Base-by-base conservation (phyloP, 1,140 invertebrate genomes). In the Drosophila hydei region DNA sequence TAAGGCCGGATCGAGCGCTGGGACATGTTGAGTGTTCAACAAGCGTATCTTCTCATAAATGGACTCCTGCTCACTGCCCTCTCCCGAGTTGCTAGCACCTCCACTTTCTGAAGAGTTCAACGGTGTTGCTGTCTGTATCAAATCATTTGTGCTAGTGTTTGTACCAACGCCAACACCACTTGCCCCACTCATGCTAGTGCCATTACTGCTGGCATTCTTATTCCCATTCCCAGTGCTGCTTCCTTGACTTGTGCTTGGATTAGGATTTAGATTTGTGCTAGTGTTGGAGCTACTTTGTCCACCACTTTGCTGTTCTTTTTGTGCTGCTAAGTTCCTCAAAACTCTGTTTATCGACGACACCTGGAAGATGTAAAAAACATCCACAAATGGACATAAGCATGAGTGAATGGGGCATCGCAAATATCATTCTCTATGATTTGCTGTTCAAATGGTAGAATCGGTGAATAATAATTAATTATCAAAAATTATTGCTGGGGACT, bases 301-400 rank as follows among this genome's bases (percentile, higher is more conserved):
- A 11, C 51, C 6, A 25, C 47, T 75, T 61, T 94, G 94, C 77
- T 95, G 95, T 85, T 97, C 96, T 79, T 97, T 98, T 91, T 98
- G 97, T 5, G 97, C 96, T 0, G 97, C 96, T 58, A 99, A 93
- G 92, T 99, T 99, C 42, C 98, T 94, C 69, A 99, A 93, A n/a
- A 99, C 98, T 73, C 98, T 96, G 93, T 99, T 99, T 80, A 99
- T 99, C n/a, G 98, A 99, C 6, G 98, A 99, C 40, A 99, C 98
- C 98, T 99, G n/a, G 9, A 62, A 8, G 8, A 43, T 18, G n/a
- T n/a, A n/a, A 43, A 23, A 45, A 11, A 42, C 16, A 42, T n/a
- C n/a, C n/a, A 40, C n/a, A 40, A 14, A 6, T n/a, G 7, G 2
- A 5, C n/a, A 16, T 16, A 0, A 16, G n/a, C n/a, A n/a, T 42